Conservation (phyloP, 2,797 vertebrate species). For the Microhierax caerulescens region DNA sequence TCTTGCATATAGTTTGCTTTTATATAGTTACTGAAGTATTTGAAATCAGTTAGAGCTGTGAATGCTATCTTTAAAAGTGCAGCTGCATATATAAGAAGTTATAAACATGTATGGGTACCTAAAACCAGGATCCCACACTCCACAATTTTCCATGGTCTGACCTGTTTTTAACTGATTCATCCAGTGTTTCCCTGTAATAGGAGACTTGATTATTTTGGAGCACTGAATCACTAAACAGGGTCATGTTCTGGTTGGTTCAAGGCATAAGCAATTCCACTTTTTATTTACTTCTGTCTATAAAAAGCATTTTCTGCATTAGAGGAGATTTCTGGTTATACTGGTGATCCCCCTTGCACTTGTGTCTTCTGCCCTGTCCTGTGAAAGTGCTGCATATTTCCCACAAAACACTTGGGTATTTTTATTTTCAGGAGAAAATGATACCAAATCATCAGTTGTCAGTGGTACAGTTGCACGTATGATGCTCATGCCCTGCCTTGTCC, state of each 20-base stretch:
- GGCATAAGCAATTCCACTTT: slow-evolving; percentile 6
- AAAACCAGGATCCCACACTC: background rate
- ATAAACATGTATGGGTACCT: background rate
- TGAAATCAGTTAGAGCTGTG: background rate
- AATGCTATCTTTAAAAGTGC: slow-evolving; percentile 12
- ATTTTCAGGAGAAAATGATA: background rate
- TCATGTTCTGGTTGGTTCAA: slow-evolving; percentile 27
- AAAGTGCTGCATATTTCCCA: background rate
- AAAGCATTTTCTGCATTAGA: background rate
- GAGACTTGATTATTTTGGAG: slow-evolving; percentile 38
- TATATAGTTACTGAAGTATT: background rate
- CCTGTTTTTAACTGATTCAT: slow-evolving; percentile 39
- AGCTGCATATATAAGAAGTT: background rate
- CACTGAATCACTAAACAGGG: background rate
- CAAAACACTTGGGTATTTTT: background rate
- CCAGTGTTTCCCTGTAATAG: background rate
- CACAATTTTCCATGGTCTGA: slow-evolving; percentile 5
- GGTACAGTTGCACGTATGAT: fast-evolving
- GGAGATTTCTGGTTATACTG: background rate
- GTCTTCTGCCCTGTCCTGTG: background rate
- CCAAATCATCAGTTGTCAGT: background rate
- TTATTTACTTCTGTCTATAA: background rate
- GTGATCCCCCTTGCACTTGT: background rate
- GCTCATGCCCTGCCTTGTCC: background rate
- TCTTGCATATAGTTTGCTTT: background rate